Evolutionary conservation across 2,797 vertebrate species (phyloP).

Genomic region (Tragopan temminckii): DNA sequence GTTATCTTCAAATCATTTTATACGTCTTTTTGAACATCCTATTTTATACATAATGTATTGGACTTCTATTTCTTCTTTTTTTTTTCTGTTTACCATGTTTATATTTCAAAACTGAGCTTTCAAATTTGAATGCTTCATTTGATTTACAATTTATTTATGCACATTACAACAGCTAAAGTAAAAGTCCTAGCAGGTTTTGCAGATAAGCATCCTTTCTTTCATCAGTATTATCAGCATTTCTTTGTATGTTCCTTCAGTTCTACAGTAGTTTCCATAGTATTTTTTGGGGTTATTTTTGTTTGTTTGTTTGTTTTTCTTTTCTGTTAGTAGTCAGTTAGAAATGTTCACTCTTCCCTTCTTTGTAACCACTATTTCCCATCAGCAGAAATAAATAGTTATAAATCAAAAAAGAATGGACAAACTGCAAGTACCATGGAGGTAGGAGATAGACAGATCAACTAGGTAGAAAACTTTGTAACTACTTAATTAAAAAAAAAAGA

Average conservation of each 20-base stretch:
- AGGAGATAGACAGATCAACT: background rate
- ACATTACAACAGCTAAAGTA: background rate
- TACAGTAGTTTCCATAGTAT: background rate
- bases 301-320: background rate
- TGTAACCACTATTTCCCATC: background rate
- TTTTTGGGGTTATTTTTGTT: too few relatives aligned
- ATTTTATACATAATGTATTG: background rate
- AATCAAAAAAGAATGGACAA: conserved; percentile 16
- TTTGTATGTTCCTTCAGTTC: conserved; percentile 10
- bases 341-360: background rate
- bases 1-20: background rate
- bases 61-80: background rate
- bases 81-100: background rate
- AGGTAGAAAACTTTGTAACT: background rate
- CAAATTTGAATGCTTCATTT: background rate
- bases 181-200: background rate
- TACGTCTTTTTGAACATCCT: background rate
- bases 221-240: background rate
- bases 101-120: background rate
- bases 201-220: background rate
- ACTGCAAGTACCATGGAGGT: background rate
- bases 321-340: background rate
- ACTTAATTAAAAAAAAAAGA: conserved; percentile 1
- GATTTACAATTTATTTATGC: conserved; percentile 7
- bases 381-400: background rate